A percentile compares a stretch with the other conserved stretches of the same genome.
Evolutionary conservation across 2,113 vertebrate species (phyloP).

Genomic region (Thamnaconus septentrionalis): DNA sequence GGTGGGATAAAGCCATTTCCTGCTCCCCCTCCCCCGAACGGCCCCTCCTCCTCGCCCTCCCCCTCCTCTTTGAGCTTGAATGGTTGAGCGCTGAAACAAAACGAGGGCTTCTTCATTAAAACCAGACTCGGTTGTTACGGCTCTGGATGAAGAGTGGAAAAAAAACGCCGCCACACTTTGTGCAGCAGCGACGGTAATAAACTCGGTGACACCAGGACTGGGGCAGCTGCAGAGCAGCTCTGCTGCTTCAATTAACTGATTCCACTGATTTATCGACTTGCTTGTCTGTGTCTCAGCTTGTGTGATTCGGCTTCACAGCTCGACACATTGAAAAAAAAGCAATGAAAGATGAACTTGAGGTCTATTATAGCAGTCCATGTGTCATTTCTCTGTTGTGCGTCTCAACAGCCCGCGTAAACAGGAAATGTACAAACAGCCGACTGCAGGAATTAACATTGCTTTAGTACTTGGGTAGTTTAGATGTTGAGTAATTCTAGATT

Average conservation of each 20-base stretch:
- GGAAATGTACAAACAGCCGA: slow-evolving; percentile 27
- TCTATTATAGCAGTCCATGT: not conserved
- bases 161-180: slow-evolving; percentile 3
- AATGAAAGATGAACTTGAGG: too few species aligned
- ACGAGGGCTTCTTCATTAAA: slow-evolving; percentile 70
- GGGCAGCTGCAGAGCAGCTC: slow-evolving; percentile 7
- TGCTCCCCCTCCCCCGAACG: slow-evolving; percentile 38
- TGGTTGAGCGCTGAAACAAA: slow-evolving; percentile 60
- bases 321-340: too few species aligned
- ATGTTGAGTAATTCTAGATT: not conserved
- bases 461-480: not conserved
- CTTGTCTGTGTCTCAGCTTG: too few species aligned
- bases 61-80: slow-evolving; percentile 35
- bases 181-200: slow-evolving; percentile 16
- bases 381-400: slow-evolving; percentile 23
- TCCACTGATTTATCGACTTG: too few species aligned
- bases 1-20: slow-evolving; percentile 77
- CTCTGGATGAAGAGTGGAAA: slow-evolving; percentile 25
- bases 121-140: slow-evolving; percentile 61
- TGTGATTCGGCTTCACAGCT: too few species aligned
- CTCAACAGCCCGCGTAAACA: slow-evolving; percentile 38
- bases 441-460: not conserved
- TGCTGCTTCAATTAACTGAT: too few species aligned
- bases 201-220: not conserved
- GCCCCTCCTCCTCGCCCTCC: slow-evolving; percentile 56